Percentiles rank a stretch among this genome's conserved stretches.
Evolutionary conservation across 2,797 vertebrate species (phyloP).

Genomic region (Melanogrammus aeglefinus): DNA sequence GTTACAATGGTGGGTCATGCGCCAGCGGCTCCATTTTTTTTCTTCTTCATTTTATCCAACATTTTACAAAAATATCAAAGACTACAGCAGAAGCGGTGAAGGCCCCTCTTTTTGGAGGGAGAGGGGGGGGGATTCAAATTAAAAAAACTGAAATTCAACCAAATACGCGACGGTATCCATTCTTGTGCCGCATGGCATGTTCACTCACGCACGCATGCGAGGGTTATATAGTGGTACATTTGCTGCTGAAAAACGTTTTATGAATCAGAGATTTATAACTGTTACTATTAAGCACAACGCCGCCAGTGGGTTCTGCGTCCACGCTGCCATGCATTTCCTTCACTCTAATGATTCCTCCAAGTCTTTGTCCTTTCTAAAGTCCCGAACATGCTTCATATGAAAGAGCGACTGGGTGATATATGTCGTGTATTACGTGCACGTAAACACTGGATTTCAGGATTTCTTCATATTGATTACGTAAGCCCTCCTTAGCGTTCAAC

Average conservation of each 20-base stretch:
- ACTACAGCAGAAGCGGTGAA: neutral
- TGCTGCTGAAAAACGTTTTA: too few relatives aligned
- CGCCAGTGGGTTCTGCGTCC: too few relatives aligned
- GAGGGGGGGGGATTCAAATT: neutral
- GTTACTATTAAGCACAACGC: neutral
- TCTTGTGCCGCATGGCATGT: neutral
- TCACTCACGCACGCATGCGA: neutral
- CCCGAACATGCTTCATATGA: too few relatives aligned
- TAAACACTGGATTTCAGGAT: neutral
- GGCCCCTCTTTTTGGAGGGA: neutral
- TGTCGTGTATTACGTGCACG: neutral
- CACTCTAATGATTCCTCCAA: neutral
- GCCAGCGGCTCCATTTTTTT: slow-evolving; percentile 63
- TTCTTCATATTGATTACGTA: neutral
- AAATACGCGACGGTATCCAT: neutral
- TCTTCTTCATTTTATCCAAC: slow-evolving; percentile 44
- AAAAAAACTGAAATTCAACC: neutral
- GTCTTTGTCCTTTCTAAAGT: neutral
- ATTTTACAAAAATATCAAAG: slow-evolving; percentile 20
- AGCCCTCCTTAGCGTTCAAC: neutral
- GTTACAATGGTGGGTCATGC: slow-evolving; percentile 56
- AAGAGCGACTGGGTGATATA: too few relatives aligned
- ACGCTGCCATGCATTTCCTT: too few relatives aligned
- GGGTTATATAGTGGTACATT: too few relatives aligned
- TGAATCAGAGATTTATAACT: too few relatives aligned